Evolutionary conservation across 2,797 vertebrate genomes (phyloP).

Genomic region (Spea hammondii): DNA sequence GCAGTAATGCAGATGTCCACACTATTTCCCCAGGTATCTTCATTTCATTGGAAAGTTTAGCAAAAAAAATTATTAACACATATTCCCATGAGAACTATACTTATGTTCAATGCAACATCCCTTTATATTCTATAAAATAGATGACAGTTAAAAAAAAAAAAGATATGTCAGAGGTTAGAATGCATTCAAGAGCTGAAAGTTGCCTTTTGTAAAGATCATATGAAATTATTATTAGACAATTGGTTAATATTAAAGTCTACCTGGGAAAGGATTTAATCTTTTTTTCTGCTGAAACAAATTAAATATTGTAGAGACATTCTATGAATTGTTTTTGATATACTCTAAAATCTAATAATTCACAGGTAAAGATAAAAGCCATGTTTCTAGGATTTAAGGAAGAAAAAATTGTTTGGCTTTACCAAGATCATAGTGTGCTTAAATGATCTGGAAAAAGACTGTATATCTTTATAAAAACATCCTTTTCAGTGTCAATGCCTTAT

Average conservation of each 20-base stretch:
- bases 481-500: too few species aligned
- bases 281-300: not conserved
- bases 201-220: not conserved
- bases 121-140: not conserved
- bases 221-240: not conserved
- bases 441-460: not conserved
- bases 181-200: not conserved
- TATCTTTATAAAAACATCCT: too few species aligned
- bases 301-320: not conserved
- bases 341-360: not conserved
- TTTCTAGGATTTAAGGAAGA: not conserved
- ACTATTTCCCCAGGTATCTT: too few species aligned
- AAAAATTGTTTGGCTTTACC: not conserved
- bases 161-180: not conserved
- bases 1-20: too few species aligned
- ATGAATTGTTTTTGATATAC: not conserved
- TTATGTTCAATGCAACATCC: not conserved
- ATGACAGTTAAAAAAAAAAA: not conserved
- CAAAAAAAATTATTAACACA: too few species aligned
- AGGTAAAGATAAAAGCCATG: conserved; percentile 12
- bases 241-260: not conserved
- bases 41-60: too few species aligned
- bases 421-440: conserved; percentile 7
- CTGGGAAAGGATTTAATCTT: not conserved
- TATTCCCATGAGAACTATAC: too few species aligned